A percentile compares a stretch with the other conserved stretches of the same genome.
These are phyloP conservation scores for Oncorhynchus nerka DNA, from an alignment of 2,113 vertebrate genomes.

Conservation along the genomic window DNA sequence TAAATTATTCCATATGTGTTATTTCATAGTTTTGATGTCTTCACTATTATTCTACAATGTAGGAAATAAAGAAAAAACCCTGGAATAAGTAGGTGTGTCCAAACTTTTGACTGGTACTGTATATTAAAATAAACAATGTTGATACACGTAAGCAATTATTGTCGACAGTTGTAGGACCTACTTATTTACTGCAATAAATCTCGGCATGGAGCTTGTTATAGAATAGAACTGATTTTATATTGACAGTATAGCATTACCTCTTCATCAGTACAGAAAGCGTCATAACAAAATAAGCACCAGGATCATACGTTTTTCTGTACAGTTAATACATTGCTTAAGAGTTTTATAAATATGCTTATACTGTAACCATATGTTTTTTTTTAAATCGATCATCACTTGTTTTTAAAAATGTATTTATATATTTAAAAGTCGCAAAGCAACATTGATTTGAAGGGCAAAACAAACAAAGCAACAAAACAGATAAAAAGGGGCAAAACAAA, in stretches of 20 bases:
- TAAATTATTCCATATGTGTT: too few relatives aligned
- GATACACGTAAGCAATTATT: constrained; percentile 63
- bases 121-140: constrained; percentile 59
- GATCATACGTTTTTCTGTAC: constrained; percentile 23
- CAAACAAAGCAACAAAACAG: not conserved
- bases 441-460: constrained; percentile 38
- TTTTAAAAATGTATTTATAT: constrained; percentile 41
- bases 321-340: constrained; percentile 36
- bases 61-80: too few relatives aligned
- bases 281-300: constrained; percentile 37
- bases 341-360: constrained; percentile 41
- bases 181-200: constrained; percentile 37
- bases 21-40: too few relatives aligned
- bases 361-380: constrained; percentile 40
- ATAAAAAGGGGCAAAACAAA: not conserved
- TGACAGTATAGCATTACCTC: constrained; percentile 17
- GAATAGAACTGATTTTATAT: constrained; percentile 21
- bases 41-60: too few relatives aligned
- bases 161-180: constrained; percentile 62
- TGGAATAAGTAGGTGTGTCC: too few relatives aligned
- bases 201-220: constrained; percentile 55
- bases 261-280: constrained; percentile 22
- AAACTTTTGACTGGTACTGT: too few relatives aligned
- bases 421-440: constrained; percentile 20
- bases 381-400: constrained; percentile 10